Percentiles rank a stretch among this genome's conserved stretches.
These are phyloP conservation scores for Leiothrix lutea DNA, from an alignment of 2,113 vertebrate species.

Conservation along the genomic window DNA sequence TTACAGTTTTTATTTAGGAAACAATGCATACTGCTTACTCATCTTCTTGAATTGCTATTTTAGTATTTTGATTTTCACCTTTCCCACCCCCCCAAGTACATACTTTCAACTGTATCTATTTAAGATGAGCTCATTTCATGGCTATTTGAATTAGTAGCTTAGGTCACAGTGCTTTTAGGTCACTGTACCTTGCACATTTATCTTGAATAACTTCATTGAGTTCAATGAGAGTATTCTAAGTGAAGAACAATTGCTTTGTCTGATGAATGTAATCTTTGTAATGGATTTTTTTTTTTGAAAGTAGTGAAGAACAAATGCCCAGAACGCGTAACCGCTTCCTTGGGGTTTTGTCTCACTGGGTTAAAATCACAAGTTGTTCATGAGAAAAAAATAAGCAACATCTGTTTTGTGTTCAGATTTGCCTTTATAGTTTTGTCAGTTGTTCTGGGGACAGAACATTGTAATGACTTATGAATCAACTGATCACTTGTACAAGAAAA, in stretches of 20 bases:
- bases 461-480: background rate
- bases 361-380: background rate
- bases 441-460: background rate
- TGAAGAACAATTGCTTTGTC: background rate
- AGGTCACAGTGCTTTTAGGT: background rate
- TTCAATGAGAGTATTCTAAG: background rate
- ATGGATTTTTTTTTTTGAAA: background rate
- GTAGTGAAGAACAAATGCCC: background rate
- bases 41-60: background rate
- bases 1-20: background rate
- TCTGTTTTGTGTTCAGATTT: slow-evolving; percentile 13
- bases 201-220: background rate
- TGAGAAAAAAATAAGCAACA: background rate
- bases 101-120: background rate
- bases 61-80: background rate
- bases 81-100: background rate
- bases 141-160: background rate
- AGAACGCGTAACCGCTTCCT: background rate
- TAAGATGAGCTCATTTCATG: background rate
- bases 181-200: background rate
- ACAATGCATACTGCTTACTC: background rate
- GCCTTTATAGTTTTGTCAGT: background rate
- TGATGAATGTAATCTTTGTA: background rate
- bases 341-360: background rate
- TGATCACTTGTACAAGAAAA: background rate